Percentiles rank a stretch among this genome's conserved stretches.
These are phyloP conservation scores for Lasioglossum oenotherae DNA, from an alignment of 2,888 invertebrate species.

Conservation along the genomic window DNA sequence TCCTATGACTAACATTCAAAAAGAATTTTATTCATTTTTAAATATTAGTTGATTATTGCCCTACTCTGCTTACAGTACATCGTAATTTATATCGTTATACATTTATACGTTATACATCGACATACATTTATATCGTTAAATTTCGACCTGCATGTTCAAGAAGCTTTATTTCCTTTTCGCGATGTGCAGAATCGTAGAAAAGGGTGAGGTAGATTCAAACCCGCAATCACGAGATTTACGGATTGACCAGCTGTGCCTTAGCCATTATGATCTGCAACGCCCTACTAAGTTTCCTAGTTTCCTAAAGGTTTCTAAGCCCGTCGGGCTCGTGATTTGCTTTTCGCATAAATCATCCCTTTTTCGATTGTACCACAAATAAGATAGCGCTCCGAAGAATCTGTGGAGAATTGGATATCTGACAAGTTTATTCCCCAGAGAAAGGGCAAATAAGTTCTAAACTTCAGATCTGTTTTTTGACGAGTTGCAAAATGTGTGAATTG, in stretches of 20 bases:
- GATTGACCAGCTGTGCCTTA: not conserved
- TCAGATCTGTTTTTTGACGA: not conserved
- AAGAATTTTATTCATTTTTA: too few species aligned
- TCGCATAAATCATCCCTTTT: conserved; percentile 2
- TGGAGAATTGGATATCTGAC: not conserved
- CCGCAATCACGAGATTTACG: not conserved
- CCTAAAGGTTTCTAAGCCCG: not conserved
- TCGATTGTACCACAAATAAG: not conserved
- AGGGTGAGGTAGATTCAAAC: not conserved
- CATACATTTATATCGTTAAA: too few species aligned
- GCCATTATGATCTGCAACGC: not conserved
- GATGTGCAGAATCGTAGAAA: not conserved
- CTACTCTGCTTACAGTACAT: too few species aligned
- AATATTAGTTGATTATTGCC: too few species aligned
- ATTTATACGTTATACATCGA: too few species aligned
- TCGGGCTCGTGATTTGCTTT: not conserved
- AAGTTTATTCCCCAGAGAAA: not conserved
- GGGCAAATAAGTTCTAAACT: not conserved
- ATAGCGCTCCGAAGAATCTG: not conserved
- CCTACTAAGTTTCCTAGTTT: not conserved
- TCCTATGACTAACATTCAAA: too few species aligned
- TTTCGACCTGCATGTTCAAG: not conserved
- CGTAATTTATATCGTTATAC: too few species aligned
- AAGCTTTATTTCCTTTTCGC: not conserved
- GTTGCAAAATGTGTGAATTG: too few species aligned